These are phyloP conservation scores for Platanista minor DNA, from an alignment of 2,113 vertebrate genomes.

Conservation along the genomic window DNA sequence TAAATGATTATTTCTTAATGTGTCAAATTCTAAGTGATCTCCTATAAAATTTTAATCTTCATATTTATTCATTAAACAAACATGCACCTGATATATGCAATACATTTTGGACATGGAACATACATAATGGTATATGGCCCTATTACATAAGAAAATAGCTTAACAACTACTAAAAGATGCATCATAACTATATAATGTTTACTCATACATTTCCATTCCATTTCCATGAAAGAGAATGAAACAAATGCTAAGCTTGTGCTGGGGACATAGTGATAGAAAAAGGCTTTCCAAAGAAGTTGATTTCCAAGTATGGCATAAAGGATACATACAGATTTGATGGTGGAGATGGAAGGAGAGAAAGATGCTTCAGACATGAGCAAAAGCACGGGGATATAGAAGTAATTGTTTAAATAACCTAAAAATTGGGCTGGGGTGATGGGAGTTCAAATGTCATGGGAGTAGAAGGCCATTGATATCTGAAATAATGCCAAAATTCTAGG, in stretches of 20 bases:
- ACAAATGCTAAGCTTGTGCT: not conserved
- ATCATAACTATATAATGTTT: not conserved
- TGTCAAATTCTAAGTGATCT: not conserved
- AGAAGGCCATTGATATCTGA: not conserved
- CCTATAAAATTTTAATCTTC: not conserved
- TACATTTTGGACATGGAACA: not conserved
- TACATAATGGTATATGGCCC: not conserved
- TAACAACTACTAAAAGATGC: not conserved
- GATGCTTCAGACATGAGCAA: not conserved
- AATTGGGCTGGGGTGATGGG: not conserved
- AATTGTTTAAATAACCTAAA: not conserved
- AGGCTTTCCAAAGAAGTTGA: not conserved
- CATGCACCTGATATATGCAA: not conserved
- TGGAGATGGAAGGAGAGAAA: not conserved
- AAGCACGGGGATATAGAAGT: not conserved
- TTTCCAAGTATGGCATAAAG: not conserved
- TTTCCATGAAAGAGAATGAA: not conserved
- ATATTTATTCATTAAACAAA: not conserved
- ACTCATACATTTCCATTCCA: not conserved
- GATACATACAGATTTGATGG: not conserved
- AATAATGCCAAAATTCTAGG: not conserved
- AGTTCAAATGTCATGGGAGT: not conserved
- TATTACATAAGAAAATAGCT: not conserved
- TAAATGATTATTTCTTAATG: not conserved
- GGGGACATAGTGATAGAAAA: not conserved